Base-by-base conservation (phyloP, 2,797 vertebrate species). In the Otolemur crassicaudatus region DNA sequence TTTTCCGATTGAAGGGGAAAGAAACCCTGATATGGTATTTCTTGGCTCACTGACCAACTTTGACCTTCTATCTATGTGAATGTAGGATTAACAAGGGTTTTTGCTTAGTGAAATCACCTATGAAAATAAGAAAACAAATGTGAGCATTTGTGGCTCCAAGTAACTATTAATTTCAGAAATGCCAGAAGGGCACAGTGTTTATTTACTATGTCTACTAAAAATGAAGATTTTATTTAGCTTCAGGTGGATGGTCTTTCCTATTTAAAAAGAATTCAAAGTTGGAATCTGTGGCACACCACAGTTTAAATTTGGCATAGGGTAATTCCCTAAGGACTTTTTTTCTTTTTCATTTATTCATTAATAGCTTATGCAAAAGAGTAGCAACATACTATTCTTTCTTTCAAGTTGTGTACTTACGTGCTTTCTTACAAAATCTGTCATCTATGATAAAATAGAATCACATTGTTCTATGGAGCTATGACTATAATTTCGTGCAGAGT, bases 31-130 rank as follows among this genome's bases (percentile, higher is more conserved):
- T 99, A 99, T 99, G 99, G 99, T 99, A 99, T 99, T 99, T 99
- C 99, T 99, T 99, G 99, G 99, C 99, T 99, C 99, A 99, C 99
- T 99, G 99, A 99, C 99, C 99, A 99, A 99, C 99, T 99, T 99
- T 99, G 99, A 99, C 99, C 99, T 99, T 99, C 99, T 99, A 98
- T 99, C 98, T 99, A 93, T 99, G 99, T 99, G 99, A 99, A 98
- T 98, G 99, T 96, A 97, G 99, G 99, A 99, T 99, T 99, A 99
- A 99, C 99, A 99, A 99, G 99, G 98, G 99, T 98, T 99, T 99
- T 98, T 98, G 99, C 99, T 99, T 99, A 99, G 99, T 98, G 99
- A 99, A 99, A 99, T 99, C 99, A 98, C 99, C 99, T 99, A 99
- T 98, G 99, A 99, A 99, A 99, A 99, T 99, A 99, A 99, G 99